Conservation (phyloP, 2,797 vertebrate species). For the Triplophysa yarkandensis region DNA sequence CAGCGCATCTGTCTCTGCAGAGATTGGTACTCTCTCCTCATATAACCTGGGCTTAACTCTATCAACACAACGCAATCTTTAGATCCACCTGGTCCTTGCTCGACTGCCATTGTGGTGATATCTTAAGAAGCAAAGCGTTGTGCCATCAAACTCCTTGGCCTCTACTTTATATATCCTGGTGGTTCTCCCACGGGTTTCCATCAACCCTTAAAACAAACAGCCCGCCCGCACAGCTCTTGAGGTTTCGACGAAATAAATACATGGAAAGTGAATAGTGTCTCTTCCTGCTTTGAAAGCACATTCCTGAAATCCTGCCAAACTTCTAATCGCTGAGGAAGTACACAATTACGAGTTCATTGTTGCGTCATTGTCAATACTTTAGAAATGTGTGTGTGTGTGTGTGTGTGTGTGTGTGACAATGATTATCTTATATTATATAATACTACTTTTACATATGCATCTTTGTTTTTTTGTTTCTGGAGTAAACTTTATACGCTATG, state of each 20-base stretch:
- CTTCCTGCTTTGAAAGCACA: conserved; percentile 16
- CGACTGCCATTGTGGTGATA: neutral
- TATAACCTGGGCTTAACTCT: neutral
- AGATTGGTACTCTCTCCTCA: neutral
- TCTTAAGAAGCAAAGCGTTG: conserved; percentile 1
- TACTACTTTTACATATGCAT: no score
- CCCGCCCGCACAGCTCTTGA: neutral
- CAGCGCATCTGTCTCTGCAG: conserved; percentile 1
- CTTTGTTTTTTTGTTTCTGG: no score
- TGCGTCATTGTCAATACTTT: neutral
- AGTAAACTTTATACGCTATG: no score
- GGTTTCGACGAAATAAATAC: conserved; percentile 15
- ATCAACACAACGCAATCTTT: neutral
- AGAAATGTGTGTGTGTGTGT: no score
- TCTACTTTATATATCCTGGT: conserved; percentile 2
- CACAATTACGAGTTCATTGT: neutral
- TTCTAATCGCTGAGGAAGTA: neutral
- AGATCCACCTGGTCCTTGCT: neutral
- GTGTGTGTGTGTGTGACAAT: no score
- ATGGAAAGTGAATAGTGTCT: neutral
- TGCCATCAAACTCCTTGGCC: neutral
- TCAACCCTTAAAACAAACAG: conserved; percentile 44
- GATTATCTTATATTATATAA: no score
- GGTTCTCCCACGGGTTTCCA: conserved; percentile 36
- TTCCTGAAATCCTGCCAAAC: neutral